These are phyloP conservation scores for Cossypha caffra DNA, from an alignment of 2,797 vertebrate species.

Conservation along the genomic window DNA sequence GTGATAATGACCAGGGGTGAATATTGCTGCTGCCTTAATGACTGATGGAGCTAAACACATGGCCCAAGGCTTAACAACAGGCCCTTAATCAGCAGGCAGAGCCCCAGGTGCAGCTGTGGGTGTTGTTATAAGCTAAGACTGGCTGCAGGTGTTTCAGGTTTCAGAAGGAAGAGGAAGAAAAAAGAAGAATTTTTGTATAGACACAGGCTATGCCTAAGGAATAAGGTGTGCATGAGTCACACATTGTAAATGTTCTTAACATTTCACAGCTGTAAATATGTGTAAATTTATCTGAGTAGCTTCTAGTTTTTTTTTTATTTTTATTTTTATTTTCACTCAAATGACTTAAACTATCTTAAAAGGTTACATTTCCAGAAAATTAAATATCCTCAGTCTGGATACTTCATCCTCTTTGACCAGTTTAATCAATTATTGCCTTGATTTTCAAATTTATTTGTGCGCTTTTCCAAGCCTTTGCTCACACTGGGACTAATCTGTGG, in stretches of 20 bases:
- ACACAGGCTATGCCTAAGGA: background rate
- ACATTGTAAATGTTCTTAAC: background rate
- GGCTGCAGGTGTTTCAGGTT: background rate
- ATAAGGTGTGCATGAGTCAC: background rate
- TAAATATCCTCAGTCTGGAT: background rate
- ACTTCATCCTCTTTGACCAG: background rate
- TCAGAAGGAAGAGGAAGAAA: background rate
- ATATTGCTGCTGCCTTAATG: background rate
- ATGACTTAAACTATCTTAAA: background rate
- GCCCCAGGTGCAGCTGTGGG: background rate
- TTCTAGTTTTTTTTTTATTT: background rate
- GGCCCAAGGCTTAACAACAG: background rate
- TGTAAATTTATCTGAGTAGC: background rate
- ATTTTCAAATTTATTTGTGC: background rate
- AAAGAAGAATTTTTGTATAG: background rate
- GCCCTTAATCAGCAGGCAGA: background rate
- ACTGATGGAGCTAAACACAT: background rate
- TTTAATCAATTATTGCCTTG: background rate
- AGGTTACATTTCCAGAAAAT: background rate
- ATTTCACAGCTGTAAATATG: background rate
- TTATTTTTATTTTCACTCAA: background rate
- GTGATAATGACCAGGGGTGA: background rate
- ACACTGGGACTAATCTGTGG: background rate
- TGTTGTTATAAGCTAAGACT: background rate
- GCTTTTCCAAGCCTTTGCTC: background rate